These are phyloP conservation scores for Dicranocentrus wangi DNA, from an alignment of 2,888 invertebrate genomes.

Conservation along the genomic window DNA sequence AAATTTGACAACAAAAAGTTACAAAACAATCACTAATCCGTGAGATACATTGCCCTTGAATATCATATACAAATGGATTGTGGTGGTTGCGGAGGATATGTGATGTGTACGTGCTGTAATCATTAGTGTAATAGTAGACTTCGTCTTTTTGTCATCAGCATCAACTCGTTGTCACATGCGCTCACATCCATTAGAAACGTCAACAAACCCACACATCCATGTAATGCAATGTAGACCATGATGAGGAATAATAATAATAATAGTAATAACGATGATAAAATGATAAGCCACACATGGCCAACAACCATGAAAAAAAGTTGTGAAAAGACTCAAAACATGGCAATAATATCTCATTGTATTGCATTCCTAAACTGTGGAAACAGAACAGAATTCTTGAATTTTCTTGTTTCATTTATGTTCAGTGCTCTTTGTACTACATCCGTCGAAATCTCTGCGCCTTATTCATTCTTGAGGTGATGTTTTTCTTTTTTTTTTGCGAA, in stretches of 20 bases:
- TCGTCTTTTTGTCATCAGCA: not conserved
- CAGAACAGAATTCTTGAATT: too few species aligned
- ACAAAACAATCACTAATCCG: too few species aligned
- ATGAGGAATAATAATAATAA: not conserved
- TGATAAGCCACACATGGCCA: constrained; percentile 32
- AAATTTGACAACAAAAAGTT: too few species aligned
- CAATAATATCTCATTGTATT: not conserved
- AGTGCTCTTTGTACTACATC: constrained; percentile 18
- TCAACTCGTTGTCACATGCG: not conserved
- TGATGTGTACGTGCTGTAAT: too few species aligned
- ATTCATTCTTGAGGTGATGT: not conserved
- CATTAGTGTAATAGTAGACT: not conserved
- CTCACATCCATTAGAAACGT: not conserved
- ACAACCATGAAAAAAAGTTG: constrained; percentile 39
- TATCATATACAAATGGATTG: too few species aligned
- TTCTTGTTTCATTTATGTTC: too few species aligned
- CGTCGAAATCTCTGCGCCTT: not conserved
- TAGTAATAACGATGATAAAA: constrained; percentile 4
- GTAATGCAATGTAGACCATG: constrained; percentile 5
- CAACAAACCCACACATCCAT: not conserved
- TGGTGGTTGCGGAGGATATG: too few species aligned
- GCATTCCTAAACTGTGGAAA: not conserved
- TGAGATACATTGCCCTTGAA: too few species aligned
- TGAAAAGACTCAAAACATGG: constrained; percentile 7
- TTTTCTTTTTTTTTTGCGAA: too few species aligned